phyloP scores from a whole-genome alignment of 2,797 vertebrate genomes.

The Malacoraja senta region DNA sequence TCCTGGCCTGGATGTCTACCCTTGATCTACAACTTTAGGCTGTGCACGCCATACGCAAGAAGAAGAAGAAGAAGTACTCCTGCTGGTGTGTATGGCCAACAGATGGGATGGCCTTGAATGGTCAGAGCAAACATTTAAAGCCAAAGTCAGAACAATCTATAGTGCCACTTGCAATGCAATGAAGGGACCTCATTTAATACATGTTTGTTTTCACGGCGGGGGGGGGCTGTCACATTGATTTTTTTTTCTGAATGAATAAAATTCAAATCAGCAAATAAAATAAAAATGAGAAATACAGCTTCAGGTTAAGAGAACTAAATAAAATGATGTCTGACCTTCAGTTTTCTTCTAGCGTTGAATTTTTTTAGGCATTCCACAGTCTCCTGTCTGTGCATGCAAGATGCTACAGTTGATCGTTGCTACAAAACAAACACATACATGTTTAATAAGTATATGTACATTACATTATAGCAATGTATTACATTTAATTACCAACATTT shows the following conservation, averaged over 20 bases:
- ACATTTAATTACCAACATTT: neutral
- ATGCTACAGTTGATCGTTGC: constrained; percentile 97
- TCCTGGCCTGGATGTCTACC: too few species aligned
- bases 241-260: neutral
- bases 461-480: neutral
- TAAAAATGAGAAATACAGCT: neutral
- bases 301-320: neutral
- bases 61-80: neutral
- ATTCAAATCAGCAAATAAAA: neutral
- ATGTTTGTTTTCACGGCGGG: too few species aligned
- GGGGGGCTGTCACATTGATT: too few species aligned
- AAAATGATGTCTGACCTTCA: constrained; percentile 68
- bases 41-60: too few species aligned
- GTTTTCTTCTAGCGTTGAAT: constrained; percentile 89
- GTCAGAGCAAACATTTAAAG: neutral
- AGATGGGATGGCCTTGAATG: neutral
- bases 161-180: too few species aligned
- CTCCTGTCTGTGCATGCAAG: constrained; percentile 98
- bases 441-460: neutral
- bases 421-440: constrained; percentile 50
- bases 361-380: constrained; percentile 97
- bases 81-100: neutral
- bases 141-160: neutral
- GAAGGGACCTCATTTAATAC: too few species aligned
- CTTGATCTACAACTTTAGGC: too few species aligned